Percentiles rank a stretch among this genome's conserved stretches.
Conservation (phyloP, 2,113 vertebrate species). For the Ascaphus truei region DNA sequence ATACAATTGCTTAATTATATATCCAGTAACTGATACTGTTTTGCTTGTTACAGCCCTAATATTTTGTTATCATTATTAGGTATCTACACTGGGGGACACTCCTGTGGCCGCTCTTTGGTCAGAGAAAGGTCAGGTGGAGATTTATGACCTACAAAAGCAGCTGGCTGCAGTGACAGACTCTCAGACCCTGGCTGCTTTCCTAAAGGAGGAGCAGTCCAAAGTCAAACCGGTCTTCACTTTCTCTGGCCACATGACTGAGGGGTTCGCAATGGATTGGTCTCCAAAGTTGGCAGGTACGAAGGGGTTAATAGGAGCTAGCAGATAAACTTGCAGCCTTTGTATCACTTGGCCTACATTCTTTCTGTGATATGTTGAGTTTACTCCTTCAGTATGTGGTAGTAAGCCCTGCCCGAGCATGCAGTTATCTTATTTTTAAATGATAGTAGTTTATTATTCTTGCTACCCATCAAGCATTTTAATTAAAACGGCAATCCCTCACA, state of each 20-base stretch:
- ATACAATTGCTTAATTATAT: too few relatives aligned
- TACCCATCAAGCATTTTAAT: too few relatives aligned
- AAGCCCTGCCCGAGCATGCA: too few relatives aligned
- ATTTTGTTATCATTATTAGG: conserved; percentile 47
- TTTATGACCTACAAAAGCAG: conserved; percentile 71
- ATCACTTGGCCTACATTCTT: too few relatives aligned
- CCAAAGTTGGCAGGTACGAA: conserved; percentile 70
- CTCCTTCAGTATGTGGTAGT: too few relatives aligned
- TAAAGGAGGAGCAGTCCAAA: conserved; percentile 71
- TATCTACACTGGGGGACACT: conserved; percentile 59
- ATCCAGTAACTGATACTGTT: too few relatives aligned
- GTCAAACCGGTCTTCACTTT: conserved; percentile 75
- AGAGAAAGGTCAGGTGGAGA: conserved; percentile 83
- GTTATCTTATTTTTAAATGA: too few relatives aligned
- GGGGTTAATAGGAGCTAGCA: fast-evolving
- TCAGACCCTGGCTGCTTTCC: conserved; percentile 67
- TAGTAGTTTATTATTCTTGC: too few relatives aligned
- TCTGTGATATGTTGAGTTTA: too few relatives aligned
- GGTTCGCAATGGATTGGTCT: conserved; percentile 87
- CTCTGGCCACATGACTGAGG: conserved; percentile 83
- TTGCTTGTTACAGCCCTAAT: not conserved
- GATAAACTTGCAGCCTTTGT: too few relatives aligned
- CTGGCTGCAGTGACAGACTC: conserved; percentile 74
- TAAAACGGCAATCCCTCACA: too few relatives aligned
- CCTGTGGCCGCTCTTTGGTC: conserved; percentile 80